Conservation (phyloP, 2,797 vertebrate species). For the Argyrosomus regius region DNA sequence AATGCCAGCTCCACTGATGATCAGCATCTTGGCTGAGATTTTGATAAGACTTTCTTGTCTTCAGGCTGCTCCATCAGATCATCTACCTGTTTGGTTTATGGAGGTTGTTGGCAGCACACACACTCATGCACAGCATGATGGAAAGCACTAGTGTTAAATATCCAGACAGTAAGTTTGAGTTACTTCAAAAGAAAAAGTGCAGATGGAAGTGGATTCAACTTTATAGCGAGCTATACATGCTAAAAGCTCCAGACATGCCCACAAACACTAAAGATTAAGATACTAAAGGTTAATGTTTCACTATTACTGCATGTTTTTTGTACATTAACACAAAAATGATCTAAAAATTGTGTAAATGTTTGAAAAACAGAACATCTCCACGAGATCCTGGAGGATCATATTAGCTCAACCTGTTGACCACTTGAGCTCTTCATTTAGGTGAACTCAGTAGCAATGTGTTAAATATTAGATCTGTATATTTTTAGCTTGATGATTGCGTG, state of each 20-base stretch:
- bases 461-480: background rate
- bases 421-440: background rate
- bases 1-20: too few species aligned
- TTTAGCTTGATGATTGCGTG: slow-evolving; percentile 6
- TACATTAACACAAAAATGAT: background rate
- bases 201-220: background rate
- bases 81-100: background rate
- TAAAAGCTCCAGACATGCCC: background rate
- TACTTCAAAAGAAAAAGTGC: background rate
- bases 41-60: background rate
- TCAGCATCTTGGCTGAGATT: too few species aligned
- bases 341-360: background rate
- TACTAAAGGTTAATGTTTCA: background rate
- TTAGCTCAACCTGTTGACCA: background rate
- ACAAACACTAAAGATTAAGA: background rate
- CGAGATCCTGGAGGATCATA: background rate
- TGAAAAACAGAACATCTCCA: background rate
- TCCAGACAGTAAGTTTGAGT: background rate
- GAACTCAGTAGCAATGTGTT: background rate
- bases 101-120: background rate
- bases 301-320: background rate
- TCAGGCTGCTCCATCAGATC: background rate
- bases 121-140: background rate
- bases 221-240: background rate
- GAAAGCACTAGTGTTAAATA: background rate